These are phyloP conservation scores for Schizothorax lantsangensis DNA, from an alignment of 2,797 vertebrate genomes.

Conservation along the genomic window DNA sequence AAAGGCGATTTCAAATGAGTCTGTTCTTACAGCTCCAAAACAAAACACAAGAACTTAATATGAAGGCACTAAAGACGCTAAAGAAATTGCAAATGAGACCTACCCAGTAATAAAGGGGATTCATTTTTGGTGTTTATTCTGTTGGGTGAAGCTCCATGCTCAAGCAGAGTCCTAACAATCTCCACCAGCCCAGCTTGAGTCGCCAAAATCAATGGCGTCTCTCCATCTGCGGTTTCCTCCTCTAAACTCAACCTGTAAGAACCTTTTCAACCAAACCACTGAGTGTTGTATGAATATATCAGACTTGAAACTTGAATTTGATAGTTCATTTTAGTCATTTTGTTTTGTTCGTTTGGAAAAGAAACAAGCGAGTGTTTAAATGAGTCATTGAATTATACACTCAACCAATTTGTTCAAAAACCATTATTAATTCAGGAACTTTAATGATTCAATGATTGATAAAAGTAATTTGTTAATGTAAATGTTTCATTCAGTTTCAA, in stretches of 20 bases:
- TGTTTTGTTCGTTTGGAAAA: background rate
- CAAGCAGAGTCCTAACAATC: constrained; percentile 81
- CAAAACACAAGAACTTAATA: constrained; percentile 20
- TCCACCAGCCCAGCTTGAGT: constrained; percentile 78
- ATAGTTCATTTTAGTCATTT: background rate
- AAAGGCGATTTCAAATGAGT: constrained; percentile 79
- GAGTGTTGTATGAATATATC: background rate
- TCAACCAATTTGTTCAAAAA: constrained; percentile 1
- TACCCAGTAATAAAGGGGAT: constrained; percentile 87
- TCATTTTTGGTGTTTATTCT: constrained; percentile 85
- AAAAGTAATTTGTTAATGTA: no score
- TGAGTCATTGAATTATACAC: background rate
- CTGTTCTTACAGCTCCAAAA: constrained; percentile 77
- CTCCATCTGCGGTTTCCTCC: constrained; percentile 83
- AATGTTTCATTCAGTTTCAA: background rate
- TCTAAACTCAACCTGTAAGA: constrained; percentile 81
- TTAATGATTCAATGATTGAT: no score
- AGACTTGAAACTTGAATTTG: background rate
- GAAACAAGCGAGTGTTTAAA: background rate
- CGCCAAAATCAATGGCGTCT: constrained; percentile 86
- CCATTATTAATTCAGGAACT: background rate
- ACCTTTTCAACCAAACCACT: constrained; percentile 56
- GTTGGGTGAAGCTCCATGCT: constrained; percentile 82
- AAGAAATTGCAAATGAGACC: background rate
- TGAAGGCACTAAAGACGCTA: background rate